These are phyloP conservation scores for Nebria brevicollis DNA, from an alignment of 2,888 invertebrate genomes.

Conservation along the genomic window DNA sequence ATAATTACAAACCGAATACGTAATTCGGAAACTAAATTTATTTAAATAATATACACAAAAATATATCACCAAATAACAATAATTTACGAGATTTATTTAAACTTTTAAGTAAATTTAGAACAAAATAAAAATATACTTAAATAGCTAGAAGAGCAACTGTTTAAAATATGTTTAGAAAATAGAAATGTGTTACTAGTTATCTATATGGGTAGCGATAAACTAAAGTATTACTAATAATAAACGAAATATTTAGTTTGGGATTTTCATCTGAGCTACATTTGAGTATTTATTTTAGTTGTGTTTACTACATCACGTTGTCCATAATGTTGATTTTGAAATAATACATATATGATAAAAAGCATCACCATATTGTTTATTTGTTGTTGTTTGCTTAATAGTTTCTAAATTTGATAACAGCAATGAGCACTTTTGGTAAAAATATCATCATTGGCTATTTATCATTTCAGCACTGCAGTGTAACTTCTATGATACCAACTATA, in stretches of 20 bases:
- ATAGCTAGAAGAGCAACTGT: neutral
- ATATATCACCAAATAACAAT: too few species aligned
- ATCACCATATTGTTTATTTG: slow-evolving; percentile 41
- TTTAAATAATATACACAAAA: too few species aligned
- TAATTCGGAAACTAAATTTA: too few species aligned
- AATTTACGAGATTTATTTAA: too few species aligned
- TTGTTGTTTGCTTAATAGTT: slow-evolving; percentile 49
- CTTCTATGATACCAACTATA: slow-evolving; percentile 48
- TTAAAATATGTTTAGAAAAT: neutral
- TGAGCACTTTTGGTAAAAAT: slow-evolving; percentile 78
- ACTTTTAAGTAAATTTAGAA: too few species aligned
- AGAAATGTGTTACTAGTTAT: neutral
- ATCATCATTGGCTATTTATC: slow-evolving; percentile 57
- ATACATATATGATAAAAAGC: slow-evolving; percentile 40
- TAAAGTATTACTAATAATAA: neutral
- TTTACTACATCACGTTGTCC: slow-evolving; percentile 35
- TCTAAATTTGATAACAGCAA: slow-evolving; percentile 67
- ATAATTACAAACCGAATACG: too few species aligned
- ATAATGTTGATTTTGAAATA: slow-evolving; percentile 6
- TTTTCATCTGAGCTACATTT: slow-evolving; percentile 16
- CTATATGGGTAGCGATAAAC: neutral
- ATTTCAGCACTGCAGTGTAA: slow-evolving; percentile 54
- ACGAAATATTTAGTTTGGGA: neutral
- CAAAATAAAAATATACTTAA: too few species aligned
- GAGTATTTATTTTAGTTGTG: slow-evolving; percentile 27